phyloP scores from a whole-genome alignment of 2,888 invertebrate species.

The Lochmaea crataegi region DNA sequence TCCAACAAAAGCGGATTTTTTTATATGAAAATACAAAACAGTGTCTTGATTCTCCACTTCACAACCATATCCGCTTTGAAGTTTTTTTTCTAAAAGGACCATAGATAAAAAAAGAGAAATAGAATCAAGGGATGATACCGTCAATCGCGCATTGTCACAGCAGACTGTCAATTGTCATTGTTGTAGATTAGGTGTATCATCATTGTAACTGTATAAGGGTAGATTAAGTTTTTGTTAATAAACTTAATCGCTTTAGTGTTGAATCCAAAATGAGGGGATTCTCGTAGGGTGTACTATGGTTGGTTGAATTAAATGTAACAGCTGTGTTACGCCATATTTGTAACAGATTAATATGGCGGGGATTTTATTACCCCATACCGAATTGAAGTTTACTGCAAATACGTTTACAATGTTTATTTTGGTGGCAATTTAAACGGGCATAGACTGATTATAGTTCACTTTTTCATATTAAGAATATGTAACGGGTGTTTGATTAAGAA shows the following conservation, averaged over 20 bases:
- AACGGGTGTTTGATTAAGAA: too few species aligned
- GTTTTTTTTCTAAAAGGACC: conserved; percentile 19
- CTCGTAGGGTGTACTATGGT: conserved; percentile 37
- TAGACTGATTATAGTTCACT: too few species aligned
- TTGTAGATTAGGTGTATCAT: conserved; percentile 45
- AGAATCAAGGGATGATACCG: conserved; percentile 38
- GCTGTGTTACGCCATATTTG: conserved; percentile 46
- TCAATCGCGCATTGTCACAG: conserved; percentile 40
- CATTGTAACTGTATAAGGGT: conserved; percentile 49
- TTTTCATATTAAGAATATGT: too few species aligned
- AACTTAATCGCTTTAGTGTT: conserved; percentile 52
- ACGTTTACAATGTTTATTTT: background rate
- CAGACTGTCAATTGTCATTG: conserved; percentile 39
- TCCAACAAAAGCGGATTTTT: conserved; percentile 51
- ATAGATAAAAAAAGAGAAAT: conserved; percentile 13
- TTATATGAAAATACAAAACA: conserved; percentile 44
- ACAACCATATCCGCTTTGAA: conserved; percentile 46
- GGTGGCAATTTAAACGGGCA: too few species aligned
- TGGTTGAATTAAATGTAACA: conserved; percentile 43
- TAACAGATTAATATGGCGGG: conserved; percentile 25
- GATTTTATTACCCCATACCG: background rate
- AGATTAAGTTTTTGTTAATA: conserved; percentile 52
- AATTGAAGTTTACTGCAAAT: background rate
- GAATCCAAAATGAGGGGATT: conserved; percentile 23
- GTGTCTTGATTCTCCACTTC: conserved; percentile 38